Evolutionary conservation across 2,797 vertebrate species (phyloP).

Genomic region (Argya squamiceps): DNA sequence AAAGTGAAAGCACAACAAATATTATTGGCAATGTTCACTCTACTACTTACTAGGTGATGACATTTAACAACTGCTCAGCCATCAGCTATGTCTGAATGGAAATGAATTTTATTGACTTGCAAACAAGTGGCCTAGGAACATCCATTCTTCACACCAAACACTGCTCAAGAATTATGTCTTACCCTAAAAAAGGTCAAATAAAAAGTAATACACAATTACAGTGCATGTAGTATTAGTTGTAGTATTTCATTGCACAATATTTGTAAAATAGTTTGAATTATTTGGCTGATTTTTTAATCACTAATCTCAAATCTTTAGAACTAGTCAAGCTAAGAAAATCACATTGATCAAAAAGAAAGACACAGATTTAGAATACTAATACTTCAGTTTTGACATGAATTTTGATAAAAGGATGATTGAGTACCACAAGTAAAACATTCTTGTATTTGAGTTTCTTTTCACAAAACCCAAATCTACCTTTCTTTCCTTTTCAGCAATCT

Average conservation of each 20-base stretch:
- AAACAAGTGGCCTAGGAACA: neutral
- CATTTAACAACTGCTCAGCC: neutral
- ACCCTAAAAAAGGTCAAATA: neutral
- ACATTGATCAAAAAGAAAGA: neutral
- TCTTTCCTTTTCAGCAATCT: neutral
- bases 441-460: neutral
- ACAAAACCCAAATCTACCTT: neutral
- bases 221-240: neutral
- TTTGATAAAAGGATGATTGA: neutral
- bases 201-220: neutral
- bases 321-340: neutral
- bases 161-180: neutral
- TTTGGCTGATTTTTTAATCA: neutral
- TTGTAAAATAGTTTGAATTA: neutral
- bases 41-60: neutral
- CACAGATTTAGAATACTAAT: neutral
- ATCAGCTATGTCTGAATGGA: neutral
- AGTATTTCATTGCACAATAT: neutral
- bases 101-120: neutral
- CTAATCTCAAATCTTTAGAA: neutral
- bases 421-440: neutral
- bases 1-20: neutral
- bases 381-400: neutral
- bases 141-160: neutral
- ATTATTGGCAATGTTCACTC: neutral